Evolutionary conservation across 2,888 invertebrate species (phyloP).

Genomic region (Abrostola triplasia): DNA sequence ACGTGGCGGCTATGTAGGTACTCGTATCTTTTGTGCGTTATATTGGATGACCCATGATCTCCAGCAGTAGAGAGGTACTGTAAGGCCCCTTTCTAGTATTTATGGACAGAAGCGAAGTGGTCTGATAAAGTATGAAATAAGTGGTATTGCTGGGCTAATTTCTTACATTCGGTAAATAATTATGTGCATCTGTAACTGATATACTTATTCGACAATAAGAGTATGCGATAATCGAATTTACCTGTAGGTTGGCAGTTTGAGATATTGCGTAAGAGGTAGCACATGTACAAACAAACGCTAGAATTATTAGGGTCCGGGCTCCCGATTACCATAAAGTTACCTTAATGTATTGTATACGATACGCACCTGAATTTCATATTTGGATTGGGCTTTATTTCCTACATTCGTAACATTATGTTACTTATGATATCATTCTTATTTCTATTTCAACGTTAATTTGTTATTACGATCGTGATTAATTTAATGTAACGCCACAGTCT

Average conservation of each 20-base stretch:
- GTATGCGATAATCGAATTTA: slow-evolving; percentile 41
- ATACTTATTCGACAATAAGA: slow-evolving; percentile 15
- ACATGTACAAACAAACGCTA: slow-evolving; percentile 56
- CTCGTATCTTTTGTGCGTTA: background rate
- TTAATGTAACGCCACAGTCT: background rate
- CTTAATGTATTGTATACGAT: slow-evolving; percentile 52
- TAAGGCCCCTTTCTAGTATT: background rate
- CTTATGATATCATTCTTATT: background rate
- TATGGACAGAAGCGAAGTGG: too few relatives aligned
- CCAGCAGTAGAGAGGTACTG: background rate
- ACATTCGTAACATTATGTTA: slow-evolving; percentile 39
- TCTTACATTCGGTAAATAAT: background rate
- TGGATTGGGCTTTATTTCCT: slow-evolving; percentile 47
- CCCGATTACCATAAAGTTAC: slow-evolving; percentile 56
- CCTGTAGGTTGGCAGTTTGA: slow-evolving; percentile 30
- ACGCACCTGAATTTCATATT: slow-evolving; percentile 56
- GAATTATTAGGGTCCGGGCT: slow-evolving; percentile 52
- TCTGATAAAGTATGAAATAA: too few relatives aligned
- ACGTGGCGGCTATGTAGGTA: too few relatives aligned
- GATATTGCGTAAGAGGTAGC: slow-evolving; percentile 41
- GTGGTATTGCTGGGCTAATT: background rate
- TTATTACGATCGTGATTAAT: background rate
- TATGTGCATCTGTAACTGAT: background rate
- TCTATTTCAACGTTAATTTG: background rate
- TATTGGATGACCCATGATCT: slow-evolving; percentile 5